phyloP scores from a whole-genome alignment of 2,888 invertebrate species.

The Calliopum simillimum region DNA sequence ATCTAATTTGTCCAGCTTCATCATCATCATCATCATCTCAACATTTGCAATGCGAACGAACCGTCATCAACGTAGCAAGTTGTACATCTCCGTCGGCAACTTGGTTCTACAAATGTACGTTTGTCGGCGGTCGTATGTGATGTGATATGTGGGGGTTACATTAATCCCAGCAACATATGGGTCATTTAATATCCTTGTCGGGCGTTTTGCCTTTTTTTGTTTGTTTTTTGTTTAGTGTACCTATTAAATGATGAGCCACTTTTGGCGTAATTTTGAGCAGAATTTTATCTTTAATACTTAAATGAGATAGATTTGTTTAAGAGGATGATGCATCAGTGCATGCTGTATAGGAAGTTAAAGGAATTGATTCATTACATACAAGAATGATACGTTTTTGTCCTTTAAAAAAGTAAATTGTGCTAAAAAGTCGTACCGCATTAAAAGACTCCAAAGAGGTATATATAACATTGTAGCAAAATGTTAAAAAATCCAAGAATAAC shows the following conservation, averaged over 20 bases:
- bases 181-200: slow-evolving; percentile 26
- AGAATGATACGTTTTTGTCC: no score
- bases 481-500: no score
- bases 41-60: not conserved
- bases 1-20: slow-evolving; percentile 31
- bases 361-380: no score
- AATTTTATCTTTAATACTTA: not conserved
- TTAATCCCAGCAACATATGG: slow-evolving; percentile 31
- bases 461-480: no score
- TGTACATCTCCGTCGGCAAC: slow-evolving; percentile 2
- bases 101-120: not conserved
- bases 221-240: not conserved
- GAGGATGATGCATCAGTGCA: no score
- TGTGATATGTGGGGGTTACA: not conserved
- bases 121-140: not conserved
- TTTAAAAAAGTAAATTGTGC: no score
- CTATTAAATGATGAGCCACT: slow-evolving; percentile 18
- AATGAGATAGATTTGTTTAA: no score
- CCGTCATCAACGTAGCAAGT: not conserved
- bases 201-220: not conserved
- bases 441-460: no score
- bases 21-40: slow-evolving; percentile 20
- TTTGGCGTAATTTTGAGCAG: not conserved
- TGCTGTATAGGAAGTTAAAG: no score
- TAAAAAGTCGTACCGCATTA: no score